Evolutionary conservation across 2,888 invertebrate genomes (phyloP).

Genomic region (Hyposoter didymator): DNA sequence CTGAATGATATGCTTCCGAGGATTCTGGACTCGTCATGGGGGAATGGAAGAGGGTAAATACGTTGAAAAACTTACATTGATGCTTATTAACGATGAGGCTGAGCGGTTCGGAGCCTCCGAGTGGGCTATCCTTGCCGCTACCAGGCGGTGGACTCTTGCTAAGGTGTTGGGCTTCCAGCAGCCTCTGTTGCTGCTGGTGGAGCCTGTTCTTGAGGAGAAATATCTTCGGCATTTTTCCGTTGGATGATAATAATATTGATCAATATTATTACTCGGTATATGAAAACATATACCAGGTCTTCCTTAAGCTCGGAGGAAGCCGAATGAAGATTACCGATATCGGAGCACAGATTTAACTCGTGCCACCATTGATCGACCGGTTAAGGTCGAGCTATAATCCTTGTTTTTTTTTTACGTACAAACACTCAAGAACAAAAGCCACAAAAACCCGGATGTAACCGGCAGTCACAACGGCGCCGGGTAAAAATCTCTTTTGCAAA

Average conservation of each 20-base stretch:
- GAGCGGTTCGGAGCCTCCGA: slow-evolving; percentile 83
- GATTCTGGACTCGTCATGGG: neutral
- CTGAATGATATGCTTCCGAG: neutral
- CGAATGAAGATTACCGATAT: slow-evolving; percentile 49
- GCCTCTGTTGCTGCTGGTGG: slow-evolving; percentile 94
- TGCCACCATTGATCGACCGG: slow-evolving; percentile 54
- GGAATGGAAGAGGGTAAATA: neutral
- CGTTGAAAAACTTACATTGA: slow-evolving; percentile 80
- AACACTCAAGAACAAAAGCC: slow-evolving; percentile 34
- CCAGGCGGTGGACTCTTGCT: slow-evolving; percentile 81
- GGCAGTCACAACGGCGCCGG: slow-evolving; percentile 23
- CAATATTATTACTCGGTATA: slow-evolving; percentile 23
- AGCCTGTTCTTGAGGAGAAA: slow-evolving; percentile 95
- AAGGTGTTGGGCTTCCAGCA: slow-evolving; percentile 93
- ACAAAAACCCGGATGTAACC: slow-evolving; percentile 9
- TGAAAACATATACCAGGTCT: slow-evolving; percentile 4
- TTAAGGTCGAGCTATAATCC: slow-evolving; percentile 21
- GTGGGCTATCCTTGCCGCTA: slow-evolving; percentile 82
- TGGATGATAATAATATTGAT: slow-evolving; percentile 33
- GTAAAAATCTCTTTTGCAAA: slow-evolving; percentile 19
- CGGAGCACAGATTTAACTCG: slow-evolving; percentile 56
- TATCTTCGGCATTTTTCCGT: slow-evolving; percentile 93
- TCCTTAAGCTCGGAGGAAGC: slow-evolving; percentile 9
- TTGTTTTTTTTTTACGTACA: slow-evolving; percentile 24
- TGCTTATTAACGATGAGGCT: slow-evolving; percentile 85